Evolutionary conservation across 2,888 invertebrate genomes (phyloP).

Genomic region (Spilosoma lubricipeda): DNA sequence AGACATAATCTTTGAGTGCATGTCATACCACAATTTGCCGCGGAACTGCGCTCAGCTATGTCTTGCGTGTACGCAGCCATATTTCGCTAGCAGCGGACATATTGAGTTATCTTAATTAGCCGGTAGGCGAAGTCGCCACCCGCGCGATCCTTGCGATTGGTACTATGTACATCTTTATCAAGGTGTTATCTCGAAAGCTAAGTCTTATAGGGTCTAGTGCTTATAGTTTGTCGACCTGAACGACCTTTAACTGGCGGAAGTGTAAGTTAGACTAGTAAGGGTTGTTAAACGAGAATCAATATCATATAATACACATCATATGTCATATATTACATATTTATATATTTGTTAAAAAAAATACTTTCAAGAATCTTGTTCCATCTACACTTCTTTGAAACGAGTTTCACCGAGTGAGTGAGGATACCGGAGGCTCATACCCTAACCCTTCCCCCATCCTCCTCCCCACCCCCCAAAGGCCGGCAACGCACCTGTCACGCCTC

Average conservation of each 20-base stretch:
- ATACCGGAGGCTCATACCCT: too few relatives aligned
- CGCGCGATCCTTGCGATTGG: slow-evolving; percentile 54
- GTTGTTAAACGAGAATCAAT: neutral
- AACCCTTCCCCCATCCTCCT: too few relatives aligned
- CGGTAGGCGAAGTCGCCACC: slow-evolving; percentile 59
- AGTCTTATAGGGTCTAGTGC: slow-evolving; percentile 42
- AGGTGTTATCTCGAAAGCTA: slow-evolving; percentile 40
- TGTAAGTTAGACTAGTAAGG: neutral
- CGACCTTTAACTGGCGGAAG: neutral
- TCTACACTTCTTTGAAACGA: neutral
- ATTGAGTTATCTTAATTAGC: slow-evolving; percentile 71
- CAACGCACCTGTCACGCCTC: too few relatives aligned
- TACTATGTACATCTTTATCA: slow-evolving; percentile 44
- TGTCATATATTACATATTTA: neutral
- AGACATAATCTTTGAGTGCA: slow-evolving; percentile 35
- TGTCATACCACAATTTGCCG: slow-evolving; percentile 62
- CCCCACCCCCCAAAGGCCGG: too few relatives aligned
- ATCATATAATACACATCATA: neutral
- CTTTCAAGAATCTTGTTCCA: neutral
- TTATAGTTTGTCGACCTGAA: slow-evolving; percentile 4
- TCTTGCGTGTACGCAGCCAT: slow-evolving; percentile 64
- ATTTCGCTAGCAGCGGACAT: slow-evolving; percentile 60
- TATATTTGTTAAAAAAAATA: neutral
- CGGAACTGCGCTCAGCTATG: slow-evolving; percentile 50
- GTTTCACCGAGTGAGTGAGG: too few relatives aligned